These are phyloP conservation scores for Trichonephila inaurata DNA, from an alignment of 1,140 invertebrate species.

Conservation along the genomic window DNA sequence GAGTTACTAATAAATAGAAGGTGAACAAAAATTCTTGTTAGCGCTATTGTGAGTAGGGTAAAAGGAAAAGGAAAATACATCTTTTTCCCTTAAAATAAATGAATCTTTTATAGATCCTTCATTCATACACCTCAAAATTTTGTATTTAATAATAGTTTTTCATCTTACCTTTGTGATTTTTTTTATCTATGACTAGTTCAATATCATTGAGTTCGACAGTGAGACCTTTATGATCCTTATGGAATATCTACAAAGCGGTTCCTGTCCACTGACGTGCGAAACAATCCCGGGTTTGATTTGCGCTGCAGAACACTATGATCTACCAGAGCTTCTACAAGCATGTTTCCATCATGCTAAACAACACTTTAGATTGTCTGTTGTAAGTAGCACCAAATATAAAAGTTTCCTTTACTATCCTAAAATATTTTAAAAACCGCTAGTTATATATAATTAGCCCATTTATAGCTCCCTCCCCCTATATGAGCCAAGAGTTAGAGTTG, in stretches of 20 bases:
- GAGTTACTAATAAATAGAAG: too few species aligned
- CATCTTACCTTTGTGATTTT: background rate
- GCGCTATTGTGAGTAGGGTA: too few species aligned
- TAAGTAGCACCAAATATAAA: constrained; percentile 78
- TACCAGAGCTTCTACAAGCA: constrained; percentile 94
- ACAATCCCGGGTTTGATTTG: constrained; percentile 96
- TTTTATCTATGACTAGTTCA: constrained; percentile 85
- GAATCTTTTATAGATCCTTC: too few species aligned
- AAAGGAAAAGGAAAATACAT: too few species aligned
- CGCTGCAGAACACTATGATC: constrained; percentile 95
- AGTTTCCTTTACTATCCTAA: background rate
- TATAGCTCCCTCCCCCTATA: too few species aligned
- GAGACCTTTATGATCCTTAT: constrained; percentile 94
- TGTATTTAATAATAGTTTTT: too few species aligned
- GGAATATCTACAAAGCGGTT: constrained; percentile 95
- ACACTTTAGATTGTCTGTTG: constrained; percentile 93
- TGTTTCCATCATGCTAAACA: constrained; percentile 98
- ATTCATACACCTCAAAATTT: too few species aligned
- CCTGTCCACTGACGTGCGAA: constrained; percentile 93
- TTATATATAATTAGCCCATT: too few species aligned
- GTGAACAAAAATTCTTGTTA: too few species aligned
- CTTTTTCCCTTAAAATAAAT: too few species aligned
- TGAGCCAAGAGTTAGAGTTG: too few species aligned
- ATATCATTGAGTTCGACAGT: constrained; percentile 96
- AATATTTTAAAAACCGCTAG: too few species aligned